Conservation (phyloP, 2,797 vertebrate genomes). For the Pseudocheirus occidentalis region DNA sequence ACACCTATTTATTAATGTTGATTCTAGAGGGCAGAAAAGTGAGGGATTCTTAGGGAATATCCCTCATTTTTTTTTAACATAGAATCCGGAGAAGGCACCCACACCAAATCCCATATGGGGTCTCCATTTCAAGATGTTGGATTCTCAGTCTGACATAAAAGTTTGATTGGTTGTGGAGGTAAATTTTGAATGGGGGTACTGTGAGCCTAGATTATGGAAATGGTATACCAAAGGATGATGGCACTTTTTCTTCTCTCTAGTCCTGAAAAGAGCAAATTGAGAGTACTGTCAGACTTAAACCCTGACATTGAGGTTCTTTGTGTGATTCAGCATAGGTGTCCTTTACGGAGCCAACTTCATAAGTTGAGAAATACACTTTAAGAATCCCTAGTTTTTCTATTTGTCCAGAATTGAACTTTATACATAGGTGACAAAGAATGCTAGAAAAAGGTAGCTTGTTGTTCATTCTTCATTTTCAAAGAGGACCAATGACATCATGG, state of each 20-base stretch:
- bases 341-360: not conserved
- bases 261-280: not conserved
- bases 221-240: not conserved
- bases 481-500: too few relatives aligned
- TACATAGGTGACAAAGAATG: not conserved
- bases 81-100: too few relatives aligned
- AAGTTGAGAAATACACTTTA: not conserved
- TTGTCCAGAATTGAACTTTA: not conserved
- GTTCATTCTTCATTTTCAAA: too few relatives aligned
- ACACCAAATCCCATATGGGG: not conserved
- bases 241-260: not conserved
- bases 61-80: not conserved
- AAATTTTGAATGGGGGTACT: not conserved
- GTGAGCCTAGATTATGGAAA: not conserved
- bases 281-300: not conserved
- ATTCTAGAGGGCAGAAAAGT: not conserved
- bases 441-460: too few relatives aligned
- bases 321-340: not conserved
- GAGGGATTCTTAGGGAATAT: not conserved
- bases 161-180: not conserved
- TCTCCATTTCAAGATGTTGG: not conserved
- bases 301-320: not conserved
- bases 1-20: not conserved
- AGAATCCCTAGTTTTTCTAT: not conserved
- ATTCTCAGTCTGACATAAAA: not conserved